Evolutionary conservation across 2,888 invertebrate genomes (phyloP), one percentile per base, ranked within the genome.

Genomic region (Meloe dianella): DNA sequence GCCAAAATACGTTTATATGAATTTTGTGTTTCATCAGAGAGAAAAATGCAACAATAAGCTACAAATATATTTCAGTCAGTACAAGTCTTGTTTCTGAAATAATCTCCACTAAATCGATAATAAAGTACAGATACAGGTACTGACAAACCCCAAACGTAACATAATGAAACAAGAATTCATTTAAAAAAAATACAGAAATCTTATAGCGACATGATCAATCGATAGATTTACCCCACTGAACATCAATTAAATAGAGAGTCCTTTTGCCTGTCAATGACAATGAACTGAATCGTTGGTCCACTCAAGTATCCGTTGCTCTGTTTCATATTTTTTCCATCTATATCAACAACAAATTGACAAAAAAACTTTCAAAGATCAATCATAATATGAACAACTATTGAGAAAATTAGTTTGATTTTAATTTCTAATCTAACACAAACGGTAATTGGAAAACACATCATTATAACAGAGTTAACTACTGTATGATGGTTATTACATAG

Each of bases 231-330:
- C 74, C 74, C 74, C n/a, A 72, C 70, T 71, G 75, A 75, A 75
- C 77, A 79, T 79, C 79, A 78, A 79, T 79, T 78, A 79, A 77
- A 61, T 72, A 67, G 68, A 78, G 76, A 69, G 74, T 75, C 69
- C 75, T 77, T n/a, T n/a, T 71, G 76, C 76, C 77, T 79, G 77
- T 76, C 78, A 78, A 77, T 77, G 75, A 69, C 77, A 74, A 72
- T n/a, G 68, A 61, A 65, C 61, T 68, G 66, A 66, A 65, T 12
- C 20, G 20, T 22, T 22, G n/a, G 17, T 22, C 9, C 22, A 1
- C 2, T 54, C 27, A 54, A 54, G 54, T 54, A 54, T 2, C n/a
- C 12, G 2, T 24, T 24, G 22, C 12, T 51, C 12, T 20, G 8
- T 41, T 41, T 32, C 32, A 32, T 7, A 47, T 47, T 47, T 35